A percentile compares a stretch with the other conserved stretches of the same genome.
phyloP scores from a whole-genome alignment of 2,113 vertebrate species.

The Rhabdornis inornatus region DNA sequence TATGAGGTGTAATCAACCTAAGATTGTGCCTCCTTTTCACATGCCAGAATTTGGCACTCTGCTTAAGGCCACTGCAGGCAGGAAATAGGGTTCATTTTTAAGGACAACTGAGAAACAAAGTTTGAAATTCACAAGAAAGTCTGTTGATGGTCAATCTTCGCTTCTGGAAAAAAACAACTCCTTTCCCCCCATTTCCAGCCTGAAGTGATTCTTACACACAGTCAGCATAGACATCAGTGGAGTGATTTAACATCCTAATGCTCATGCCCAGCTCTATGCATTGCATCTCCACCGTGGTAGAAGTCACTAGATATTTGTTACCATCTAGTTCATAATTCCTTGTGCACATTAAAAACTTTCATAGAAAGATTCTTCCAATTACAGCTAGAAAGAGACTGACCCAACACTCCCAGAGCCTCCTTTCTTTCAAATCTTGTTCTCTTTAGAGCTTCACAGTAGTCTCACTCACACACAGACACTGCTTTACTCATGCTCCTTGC shows the following conservation, averaged over 20 bases:
- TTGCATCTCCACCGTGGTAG: fast-evolving
- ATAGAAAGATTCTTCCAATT: not conserved
- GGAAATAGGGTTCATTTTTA: not conserved
- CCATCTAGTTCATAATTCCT: not conserved
- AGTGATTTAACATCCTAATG: not conserved
- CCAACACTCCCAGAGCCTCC: not conserved
- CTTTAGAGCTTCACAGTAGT: not conserved
- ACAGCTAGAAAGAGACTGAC: not conserved
- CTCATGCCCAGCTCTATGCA: not conserved
- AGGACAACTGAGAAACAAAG: not conserved
- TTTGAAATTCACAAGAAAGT: not conserved
- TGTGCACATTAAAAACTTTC: not conserved
- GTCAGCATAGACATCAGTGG: not conserved
- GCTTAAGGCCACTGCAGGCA: not conserved
- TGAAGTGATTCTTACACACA: not conserved
- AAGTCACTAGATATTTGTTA: not conserved
- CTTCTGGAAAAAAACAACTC: not conserved
- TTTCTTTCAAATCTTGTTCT: not conserved
- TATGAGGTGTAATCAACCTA: not conserved
- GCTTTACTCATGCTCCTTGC: not conserved
- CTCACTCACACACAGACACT: not conserved
- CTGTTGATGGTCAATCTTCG: not conserved
- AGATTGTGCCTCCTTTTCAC: not conserved
- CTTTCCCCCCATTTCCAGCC: not conserved
- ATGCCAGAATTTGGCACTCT: not conserved